Base-by-base conservation (phyloP, 2,113 vertebrate genomes). In the Paramormyrops kingsleyae region DNA sequence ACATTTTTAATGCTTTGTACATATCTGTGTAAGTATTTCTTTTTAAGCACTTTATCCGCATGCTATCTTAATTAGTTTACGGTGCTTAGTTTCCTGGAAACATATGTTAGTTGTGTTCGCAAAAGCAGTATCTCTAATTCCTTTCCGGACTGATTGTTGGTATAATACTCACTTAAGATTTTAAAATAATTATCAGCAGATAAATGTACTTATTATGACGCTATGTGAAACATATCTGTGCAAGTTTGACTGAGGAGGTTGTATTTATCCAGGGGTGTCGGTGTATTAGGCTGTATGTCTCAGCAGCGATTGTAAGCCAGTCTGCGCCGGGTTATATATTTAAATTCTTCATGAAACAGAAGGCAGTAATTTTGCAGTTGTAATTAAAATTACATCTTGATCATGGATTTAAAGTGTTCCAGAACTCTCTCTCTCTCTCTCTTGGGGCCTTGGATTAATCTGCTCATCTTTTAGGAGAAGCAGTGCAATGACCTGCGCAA, bases 401-500 rank as follows among this genome's bases (percentile, higher is more conserved):
- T 84, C 83, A 46, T 17, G 83, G 9, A 44, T 46, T n/a, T 84
- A 62, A n/a, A 46, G 17, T 39, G 46, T 62, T 84, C 77, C 10
- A 47, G 89, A 89, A 46, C 8, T 35, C 44, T 62, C 88, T 46
- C 13, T 83, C 52, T 89, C 88, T 53, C 2, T 42, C 31, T 46
- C 17, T 59, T 12, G 13, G 31, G 47, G 88, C n/a, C 17, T 80
- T 89, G 70, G 24, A 39, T 49, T 83, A 66, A 83, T 88, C 46
- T 53, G 88, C 24, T 50, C 88, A 49, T 42, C n/a, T 91, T 84
- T 53, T 49, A 87, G 59, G 56, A 87, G 49, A 59, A 47, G 80
- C 66, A 27, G 77, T 84, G 70, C 80, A 39, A 74, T 90, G 84
- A 86, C 52, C 88, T 44, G 83, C 88, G 24, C 80, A 90, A 90